These are phyloP conservation scores for Phymastichus coffea DNA, from an alignment of 1,140 invertebrate genomes.

Conservation along the genomic window DNA sequence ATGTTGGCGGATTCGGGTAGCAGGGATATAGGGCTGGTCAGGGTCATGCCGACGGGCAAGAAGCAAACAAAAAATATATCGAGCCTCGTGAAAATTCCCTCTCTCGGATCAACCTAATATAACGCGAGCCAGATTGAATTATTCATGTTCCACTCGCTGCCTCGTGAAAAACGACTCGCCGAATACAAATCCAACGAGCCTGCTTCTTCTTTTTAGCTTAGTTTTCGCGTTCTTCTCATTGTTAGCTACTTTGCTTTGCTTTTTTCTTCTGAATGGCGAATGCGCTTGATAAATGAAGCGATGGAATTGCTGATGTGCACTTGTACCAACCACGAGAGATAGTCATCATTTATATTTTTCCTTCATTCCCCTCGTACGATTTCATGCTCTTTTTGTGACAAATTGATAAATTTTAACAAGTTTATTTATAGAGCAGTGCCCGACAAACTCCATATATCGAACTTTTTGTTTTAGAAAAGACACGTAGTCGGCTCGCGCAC, in stretches of 20 bases:
- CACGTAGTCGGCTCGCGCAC: too few relatives aligned
- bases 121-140: background rate
- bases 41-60: conserved; percentile 17
- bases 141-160: too few relatives aligned
- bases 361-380: too few relatives aligned
- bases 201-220: too few relatives aligned
- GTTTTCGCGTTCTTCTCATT: background rate
- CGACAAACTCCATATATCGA: background rate
- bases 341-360: too few relatives aligned
- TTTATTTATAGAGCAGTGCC: background rate
- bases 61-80: conserved; percentile 19
- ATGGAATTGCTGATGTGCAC: too few relatives aligned
- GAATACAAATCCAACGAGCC: too few relatives aligned
- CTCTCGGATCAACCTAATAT: conserved; percentile 1
- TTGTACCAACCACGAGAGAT: too few relatives aligned
- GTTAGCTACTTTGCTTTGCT: background rate
- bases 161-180: too few relatives aligned
- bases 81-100: conserved; percentile 10
- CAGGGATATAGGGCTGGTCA: conserved; percentile 17
- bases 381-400: too few relatives aligned
- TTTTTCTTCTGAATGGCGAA: background rate
- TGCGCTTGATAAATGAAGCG: too few relatives aligned
- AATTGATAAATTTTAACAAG: too few relatives aligned
- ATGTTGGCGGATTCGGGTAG: background rate
- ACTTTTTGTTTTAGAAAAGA: background rate